Evolutionary conservation across 2,888 invertebrate genomes (phyloP), one percentile per base, ranked within the genome.

Genomic region (Aphidius colemani): DNA sequence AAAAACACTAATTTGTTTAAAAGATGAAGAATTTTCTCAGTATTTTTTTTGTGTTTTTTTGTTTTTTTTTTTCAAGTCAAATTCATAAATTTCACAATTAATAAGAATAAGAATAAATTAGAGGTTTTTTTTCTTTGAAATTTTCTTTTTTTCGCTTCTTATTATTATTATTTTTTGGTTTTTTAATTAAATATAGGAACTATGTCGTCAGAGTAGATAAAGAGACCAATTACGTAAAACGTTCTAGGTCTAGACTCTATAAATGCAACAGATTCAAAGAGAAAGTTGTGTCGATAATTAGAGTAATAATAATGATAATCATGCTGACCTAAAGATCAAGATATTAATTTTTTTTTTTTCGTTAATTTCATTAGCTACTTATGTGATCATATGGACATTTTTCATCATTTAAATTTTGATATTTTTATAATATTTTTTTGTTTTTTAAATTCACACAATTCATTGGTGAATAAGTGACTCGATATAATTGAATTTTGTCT

Each of bases 221-320:
- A 68, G 64, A 70, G 61, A 72, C 71, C 69, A 13, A 64, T 72
- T 70, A 69, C 59, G 64, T 71, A 70, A 30, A 71, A 66, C 70
- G 70, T 68, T 65, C 73, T 78, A 77, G 65, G 60, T 72, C 76
- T 76, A 74, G 70, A 74, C 74, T 70, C 30, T 30, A 30, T 30
- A 30, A 69, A 67, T 69, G 65, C 53, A 59, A 70, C 72, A 74
- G 74, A 74, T 73, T 75, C 73, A 68, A 71, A 71, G 73, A 77
- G 71, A 74, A 65, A 58, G 57, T 55, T 62, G 58, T 71, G 2
- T 53, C 70, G 71, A 74, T 75, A 76, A 72, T 74, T 72, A 73
- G 71, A 73, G 74, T 74, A 72, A 71, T 69, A 69, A 57, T 46
- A 68, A 69, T 67, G 66, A 73, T 75, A 74, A 76, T 74, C 65